phyloP scores from a whole-genome alignment of 1,140 invertebrate genomes.

The Tenebrio molitor region DNA sequence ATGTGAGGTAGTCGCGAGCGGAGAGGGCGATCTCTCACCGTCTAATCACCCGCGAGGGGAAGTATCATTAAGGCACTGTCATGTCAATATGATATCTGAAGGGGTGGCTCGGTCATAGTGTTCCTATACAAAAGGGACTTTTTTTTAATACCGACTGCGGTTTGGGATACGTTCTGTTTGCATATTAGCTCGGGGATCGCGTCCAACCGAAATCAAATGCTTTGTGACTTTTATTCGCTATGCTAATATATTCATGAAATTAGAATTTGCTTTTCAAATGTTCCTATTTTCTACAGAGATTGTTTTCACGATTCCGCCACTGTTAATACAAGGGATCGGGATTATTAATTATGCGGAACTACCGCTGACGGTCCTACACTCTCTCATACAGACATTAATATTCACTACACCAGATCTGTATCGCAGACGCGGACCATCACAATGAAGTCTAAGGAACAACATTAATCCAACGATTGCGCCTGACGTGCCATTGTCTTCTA shows the following conservation, averaged over 20 bases:
- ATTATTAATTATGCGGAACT: slow-evolving; percentile 45
- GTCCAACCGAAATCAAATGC: slow-evolving; percentile 59
- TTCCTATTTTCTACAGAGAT: slow-evolving; percentile 43
- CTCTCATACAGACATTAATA: slow-evolving; percentile 33
- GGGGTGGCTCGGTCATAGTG: slow-evolving; percentile 58
- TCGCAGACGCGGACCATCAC: slow-evolving; percentile 30
- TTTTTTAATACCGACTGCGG: slow-evolving; percentile 63
- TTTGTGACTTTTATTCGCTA: slow-evolving; percentile 59
- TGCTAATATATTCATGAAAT: slow-evolving; percentile 63
- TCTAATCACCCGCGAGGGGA: slow-evolving; percentile 61
- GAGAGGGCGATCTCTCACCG: slow-evolving; percentile 52
- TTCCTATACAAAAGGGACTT: slow-evolving; percentile 64
- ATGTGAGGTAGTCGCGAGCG: slow-evolving; percentile 55
- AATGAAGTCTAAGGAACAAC: slow-evolving; percentile 34
- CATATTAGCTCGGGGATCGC: slow-evolving; percentile 60
- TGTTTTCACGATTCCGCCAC: slow-evolving; percentile 20
- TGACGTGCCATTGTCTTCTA: slow-evolving; percentile 28
- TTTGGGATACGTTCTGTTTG: slow-evolving; percentile 60
- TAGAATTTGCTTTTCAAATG: slow-evolving; percentile 58
- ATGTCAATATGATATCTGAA: slow-evolving; percentile 66
- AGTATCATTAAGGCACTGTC: slow-evolving; percentile 65
- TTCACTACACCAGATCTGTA: slow-evolving; percentile 38
- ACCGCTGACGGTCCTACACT: slow-evolving; percentile 31
- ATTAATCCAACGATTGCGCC: slow-evolving; percentile 34
- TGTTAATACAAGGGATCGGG: neutral